A percentile compares a stretch with the other conserved stretches of the same genome.
Evolutionary conservation across 2,888 invertebrate genomes (phyloP).

Genomic region (Lasioglossum malachurum): DNA sequence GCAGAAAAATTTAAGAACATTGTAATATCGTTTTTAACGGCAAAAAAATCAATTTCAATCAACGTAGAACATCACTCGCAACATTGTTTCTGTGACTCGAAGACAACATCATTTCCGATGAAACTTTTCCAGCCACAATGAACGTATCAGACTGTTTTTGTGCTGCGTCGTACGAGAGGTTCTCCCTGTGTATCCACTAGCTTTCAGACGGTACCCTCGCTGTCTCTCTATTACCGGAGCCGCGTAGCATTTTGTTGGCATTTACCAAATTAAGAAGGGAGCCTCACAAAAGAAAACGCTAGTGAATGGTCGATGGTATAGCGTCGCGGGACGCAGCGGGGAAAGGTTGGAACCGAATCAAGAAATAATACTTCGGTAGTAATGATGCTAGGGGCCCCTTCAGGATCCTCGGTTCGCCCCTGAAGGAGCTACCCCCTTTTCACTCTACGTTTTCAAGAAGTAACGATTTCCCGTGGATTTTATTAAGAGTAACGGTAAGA

Average conservation of each 20-base stretch:
- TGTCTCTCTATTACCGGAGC: conserved; percentile 58
- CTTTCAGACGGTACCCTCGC: conserved; percentile 57
- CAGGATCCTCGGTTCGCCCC: conserved; percentile 56
- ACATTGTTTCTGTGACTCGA: background rate
- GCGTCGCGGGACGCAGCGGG: conserved; percentile 24
- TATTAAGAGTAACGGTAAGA: conserved; percentile 23
- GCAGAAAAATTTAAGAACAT: no score
- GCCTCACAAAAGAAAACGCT: conserved; percentile 70
- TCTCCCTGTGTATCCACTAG: conserved; percentile 56
- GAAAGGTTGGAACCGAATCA: conserved; percentile 75
- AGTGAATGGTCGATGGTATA: conserved; percentile 57
- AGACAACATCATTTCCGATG: conserved; percentile 23
- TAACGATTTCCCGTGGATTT: conserved; percentile 64
- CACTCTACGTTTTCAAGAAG: conserved; percentile 46
- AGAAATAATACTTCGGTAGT: conserved; percentile 79
- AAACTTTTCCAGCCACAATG: conserved; percentile 44
- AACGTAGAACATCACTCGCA: no score
- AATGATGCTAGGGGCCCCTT: conserved; percentile 73
- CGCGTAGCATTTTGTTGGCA: conserved; percentile 81
- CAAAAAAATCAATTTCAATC: no score
- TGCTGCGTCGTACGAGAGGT: conserved; percentile 85
- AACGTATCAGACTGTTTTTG: conserved; percentile 50
- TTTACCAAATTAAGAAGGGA: conserved; percentile 82
- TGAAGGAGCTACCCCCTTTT: conserved; percentile 58
- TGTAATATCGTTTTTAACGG: no score